These are phyloP conservation scores for Pelochelys cantorii DNA, from an alignment of 2,797 vertebrate genomes.

Conservation along the genomic window DNA sequence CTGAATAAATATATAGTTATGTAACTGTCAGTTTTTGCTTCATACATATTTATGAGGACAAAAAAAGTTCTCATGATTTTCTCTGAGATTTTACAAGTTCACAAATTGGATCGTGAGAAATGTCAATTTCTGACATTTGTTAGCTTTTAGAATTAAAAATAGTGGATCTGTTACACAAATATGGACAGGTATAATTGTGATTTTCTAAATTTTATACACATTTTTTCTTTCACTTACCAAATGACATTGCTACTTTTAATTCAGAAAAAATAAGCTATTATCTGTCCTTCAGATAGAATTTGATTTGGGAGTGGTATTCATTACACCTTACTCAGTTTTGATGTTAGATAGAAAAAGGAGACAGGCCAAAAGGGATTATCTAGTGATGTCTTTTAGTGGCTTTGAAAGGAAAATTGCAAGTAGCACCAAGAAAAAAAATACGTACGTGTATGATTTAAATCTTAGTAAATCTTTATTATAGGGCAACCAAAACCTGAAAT, in stretches of 20 bases:
- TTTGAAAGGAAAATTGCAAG: neutral
- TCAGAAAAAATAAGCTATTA: neutral
- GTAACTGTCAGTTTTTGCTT: neutral
- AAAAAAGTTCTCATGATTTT: neutral
- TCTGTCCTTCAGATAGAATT: neutral
- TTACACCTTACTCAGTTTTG: neutral
- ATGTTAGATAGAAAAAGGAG: neutral
- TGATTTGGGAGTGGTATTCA: neutral
- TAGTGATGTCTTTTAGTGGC: neutral
- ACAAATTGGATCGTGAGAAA: neutral
- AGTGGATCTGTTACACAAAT: neutral
- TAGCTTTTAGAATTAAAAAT: neutral
- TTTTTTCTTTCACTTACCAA: neutral
- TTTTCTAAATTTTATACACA: neutral
- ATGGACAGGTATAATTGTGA: neutral
- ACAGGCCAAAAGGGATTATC: neutral
- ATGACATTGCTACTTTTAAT: neutral
- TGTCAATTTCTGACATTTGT: neutral
- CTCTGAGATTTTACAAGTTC: neutral
- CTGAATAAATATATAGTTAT: neutral
- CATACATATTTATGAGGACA: accelerated
- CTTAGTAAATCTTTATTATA: neutral
- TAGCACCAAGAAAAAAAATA: neutral
- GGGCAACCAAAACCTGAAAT: neutral
- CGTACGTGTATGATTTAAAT: neutral